These are phyloP conservation scores for Oxygymnocypris stewartii DNA, from an alignment of 2,113 vertebrate species.

Conservation along the genomic window DNA sequence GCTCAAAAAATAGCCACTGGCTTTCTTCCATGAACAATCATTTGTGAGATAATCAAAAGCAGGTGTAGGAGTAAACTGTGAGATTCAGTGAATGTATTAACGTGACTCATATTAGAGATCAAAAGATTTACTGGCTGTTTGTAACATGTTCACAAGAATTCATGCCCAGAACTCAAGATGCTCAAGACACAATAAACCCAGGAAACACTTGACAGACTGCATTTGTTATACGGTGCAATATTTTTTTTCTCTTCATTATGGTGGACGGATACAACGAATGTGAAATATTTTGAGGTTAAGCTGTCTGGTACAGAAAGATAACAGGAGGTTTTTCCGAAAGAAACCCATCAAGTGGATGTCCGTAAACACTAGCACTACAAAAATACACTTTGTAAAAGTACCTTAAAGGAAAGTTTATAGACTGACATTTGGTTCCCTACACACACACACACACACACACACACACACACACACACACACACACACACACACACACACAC, in stretches of 20 bases:
- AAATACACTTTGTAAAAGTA: neutral
- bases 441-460: neutral
- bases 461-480: too few species aligned
- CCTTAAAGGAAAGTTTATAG: neutral
- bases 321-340: neutral
- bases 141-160: neutral
- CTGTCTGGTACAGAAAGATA: slow-evolving; percentile 12
- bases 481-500: too few species aligned
- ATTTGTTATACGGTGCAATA: neutral
- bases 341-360: neutral
- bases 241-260: neutral
- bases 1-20: neutral
- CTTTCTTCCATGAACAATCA: slow-evolving; percentile 19
- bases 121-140: slow-evolving; percentile 26
- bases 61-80: neutral
- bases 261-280: neutral
- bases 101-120: neutral
- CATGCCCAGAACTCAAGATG: neutral
- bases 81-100: neutral
- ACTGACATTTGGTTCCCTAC: neutral
- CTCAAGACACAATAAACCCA: slow-evolving; percentile 34
- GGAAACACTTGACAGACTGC: slow-evolving; percentile 14
- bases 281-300: neutral
- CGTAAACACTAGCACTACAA: neutral
- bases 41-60: slow-evolving; percentile 15